A percentile compares a stretch with the other conserved stretches of the same genome.
Evolutionary conservation across 2,888 invertebrate genomes (phyloP).

Genomic region (Athetis lepigone): DNA sequence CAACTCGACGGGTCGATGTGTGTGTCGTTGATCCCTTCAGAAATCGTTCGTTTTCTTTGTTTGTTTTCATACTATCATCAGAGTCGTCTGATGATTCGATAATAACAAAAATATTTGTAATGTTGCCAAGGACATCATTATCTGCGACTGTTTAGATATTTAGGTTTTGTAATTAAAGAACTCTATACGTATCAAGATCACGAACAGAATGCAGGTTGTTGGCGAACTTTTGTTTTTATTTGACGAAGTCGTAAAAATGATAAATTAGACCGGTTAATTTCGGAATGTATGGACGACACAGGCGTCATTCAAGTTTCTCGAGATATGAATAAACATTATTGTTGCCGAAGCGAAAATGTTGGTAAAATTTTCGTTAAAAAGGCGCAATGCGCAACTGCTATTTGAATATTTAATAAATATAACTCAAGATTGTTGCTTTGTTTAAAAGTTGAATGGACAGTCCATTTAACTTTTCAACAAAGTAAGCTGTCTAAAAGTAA

Average conservation of each 20-base stretch:
- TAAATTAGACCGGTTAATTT: constrained; percentile 10
- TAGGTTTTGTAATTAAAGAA: constrained; percentile 24
- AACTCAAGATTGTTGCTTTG: constrained; percentile 28
- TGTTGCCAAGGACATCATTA: constrained; percentile 56
- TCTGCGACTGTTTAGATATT: constrained; percentile 24
- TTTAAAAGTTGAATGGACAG: constrained; percentile 26
- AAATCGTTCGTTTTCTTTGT: constrained; percentile 72
- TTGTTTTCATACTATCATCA: constrained; percentile 77
- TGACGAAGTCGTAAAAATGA: constrained; percentile 15
- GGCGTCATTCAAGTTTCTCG: constrained; percentile 12
- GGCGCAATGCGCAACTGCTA: constrained; percentile 49
- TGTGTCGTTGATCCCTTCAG: constrained; percentile 87
- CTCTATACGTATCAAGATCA: constrained; percentile 15
- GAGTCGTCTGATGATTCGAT: constrained; percentile 44
- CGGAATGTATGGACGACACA: neutral
- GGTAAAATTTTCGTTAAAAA: constrained; percentile 23
- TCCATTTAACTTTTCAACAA: constrained; percentile 28
- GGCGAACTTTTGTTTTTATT: constrained; percentile 10
- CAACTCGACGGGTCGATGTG: constrained; percentile 76
- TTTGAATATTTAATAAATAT: constrained; percentile 42
- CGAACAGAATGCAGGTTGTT: constrained; percentile 11
- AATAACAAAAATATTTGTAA: constrained; percentile 53
- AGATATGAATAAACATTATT: constrained; percentile 27
- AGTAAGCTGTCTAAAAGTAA: constrained; percentile 16
- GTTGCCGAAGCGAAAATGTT: constrained; percentile 9